A percentile compares a stretch with the other conserved stretches of the same genome.
These are phyloP conservation scores for Diplazon laetatorius DNA, from an alignment of 2,888 invertebrate genomes.

Conservation along the genomic window DNA sequence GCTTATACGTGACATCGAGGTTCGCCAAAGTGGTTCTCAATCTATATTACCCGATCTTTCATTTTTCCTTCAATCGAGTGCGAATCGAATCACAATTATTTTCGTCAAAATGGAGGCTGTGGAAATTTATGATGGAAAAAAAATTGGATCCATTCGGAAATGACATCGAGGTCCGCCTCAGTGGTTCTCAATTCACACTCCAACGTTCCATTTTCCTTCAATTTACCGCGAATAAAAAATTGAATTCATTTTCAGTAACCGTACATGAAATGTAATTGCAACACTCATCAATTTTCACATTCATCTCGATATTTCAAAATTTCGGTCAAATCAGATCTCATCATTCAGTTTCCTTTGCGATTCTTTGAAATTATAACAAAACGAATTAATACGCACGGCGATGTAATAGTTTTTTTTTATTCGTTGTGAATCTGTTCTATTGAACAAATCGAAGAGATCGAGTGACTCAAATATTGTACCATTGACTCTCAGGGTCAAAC, in stretches of 20 bases:
- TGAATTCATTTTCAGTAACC: too few species aligned
- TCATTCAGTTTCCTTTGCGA: too few species aligned
- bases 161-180: conserved; percentile 5
- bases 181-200: conserved; percentile 50
- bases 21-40: conserved; percentile 52
- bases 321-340: too few species aligned
- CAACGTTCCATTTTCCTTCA: background rate
- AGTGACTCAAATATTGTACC: conserved; percentile 38
- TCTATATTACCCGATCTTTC: too few species aligned
- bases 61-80: too few species aligned
- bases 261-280: background rate
- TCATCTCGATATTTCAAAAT: too few species aligned
- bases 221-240: too few species aligned
- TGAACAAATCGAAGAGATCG: background rate
- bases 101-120: too few species aligned
- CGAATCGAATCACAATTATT: too few species aligned
- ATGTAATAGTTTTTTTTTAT: background rate
- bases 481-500: conserved; percentile 37
- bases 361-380: background rate
- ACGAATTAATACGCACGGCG: background rate
- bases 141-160: too few species aligned
- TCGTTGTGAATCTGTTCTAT: background rate
- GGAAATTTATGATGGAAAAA: too few species aligned
- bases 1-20: conserved; percentile 12
- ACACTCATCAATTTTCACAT: background rate